Evolutionary conservation across 30 jellyfish, hydroid and myxozoan genomes (phyloP), one percentile per base, ranked within the genome.

Genomic region (Pseudorhiza aurosa): DNA sequence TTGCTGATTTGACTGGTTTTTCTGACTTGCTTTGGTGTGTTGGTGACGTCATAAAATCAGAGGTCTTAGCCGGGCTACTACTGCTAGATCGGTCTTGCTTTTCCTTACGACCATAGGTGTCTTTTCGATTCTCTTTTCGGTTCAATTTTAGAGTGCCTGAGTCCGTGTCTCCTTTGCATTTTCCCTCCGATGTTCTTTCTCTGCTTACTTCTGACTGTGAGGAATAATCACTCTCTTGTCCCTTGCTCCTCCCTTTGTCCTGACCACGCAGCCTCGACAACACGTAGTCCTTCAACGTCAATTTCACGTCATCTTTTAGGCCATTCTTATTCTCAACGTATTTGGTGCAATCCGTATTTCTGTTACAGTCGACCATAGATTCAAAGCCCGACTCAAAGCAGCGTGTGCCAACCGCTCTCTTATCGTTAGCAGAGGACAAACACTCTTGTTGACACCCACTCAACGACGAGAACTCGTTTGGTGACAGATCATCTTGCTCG

Each of bases 221-320:
- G 0, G 78, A 39, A 12, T 81, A 46, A 56, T 55, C 85, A 55
- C 93, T 65, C 3, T 65, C 85, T 10, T 28, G 50, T 8, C 58
- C 45, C n/a, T 68, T 65, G 36, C 55, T 25, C 44, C 64, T 67
- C 18, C 40, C 28, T 57, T 81, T 68, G 14, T 68, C 85, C 25
- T 81, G 85, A 4, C 93, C 93, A 19, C 93, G 93, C 37, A 81
- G 45, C 10, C 79, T 40, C 56, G 93, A 67, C 67, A 81, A 49
- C 6, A 81, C 93, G 39, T 81, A 81, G 18, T 68, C 85, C 25
- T 81, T 81, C 59, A 81, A 65, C 55, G 83, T 81, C 33, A 57
- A 24, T 68, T 67, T 81, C 63, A 81, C 85, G 5, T 81, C 93
- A 0, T 81, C 93, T 14, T 27, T 65, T 8, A 51, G 0, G 9